Percentiles rank a stretch among this genome's conserved stretches.
Evolutionary conservation across 2,797 vertebrate genomes (phyloP).

Genomic region (Psittacula echo): DNA sequence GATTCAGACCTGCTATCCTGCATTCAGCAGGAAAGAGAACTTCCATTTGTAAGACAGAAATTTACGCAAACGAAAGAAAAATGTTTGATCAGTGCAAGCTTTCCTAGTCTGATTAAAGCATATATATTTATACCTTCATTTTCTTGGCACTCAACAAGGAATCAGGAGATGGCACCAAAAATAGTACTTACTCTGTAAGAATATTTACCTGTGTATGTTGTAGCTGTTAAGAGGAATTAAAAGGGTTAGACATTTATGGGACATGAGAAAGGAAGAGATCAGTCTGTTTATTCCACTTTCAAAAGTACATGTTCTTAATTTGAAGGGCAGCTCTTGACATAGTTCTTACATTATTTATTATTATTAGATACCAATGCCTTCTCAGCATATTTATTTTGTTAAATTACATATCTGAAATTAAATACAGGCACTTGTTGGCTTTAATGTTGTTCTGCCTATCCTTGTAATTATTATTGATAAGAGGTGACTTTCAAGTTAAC

Average conservation of each 20-base stretch:
- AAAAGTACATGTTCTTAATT: slow-evolving; percentile 27
- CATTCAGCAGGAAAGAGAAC: background rate
- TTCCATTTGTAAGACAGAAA: background rate
- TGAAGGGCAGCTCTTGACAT: slow-evolving; percentile 1
- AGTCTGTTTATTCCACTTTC: slow-evolving; percentile 45
- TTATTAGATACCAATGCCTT: slow-evolving; percentile 1
- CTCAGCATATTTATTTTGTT: slow-evolving; percentile 43
- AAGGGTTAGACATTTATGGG: background rate
- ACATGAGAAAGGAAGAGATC: slow-evolving; percentile 14
- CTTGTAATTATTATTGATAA: slow-evolving; percentile 26
- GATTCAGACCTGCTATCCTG: background rate
- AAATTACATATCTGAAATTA: slow-evolving; percentile 48
- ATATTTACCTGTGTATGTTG: background rate
- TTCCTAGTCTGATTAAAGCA: background rate
- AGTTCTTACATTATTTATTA: slow-evolving; percentile 49
- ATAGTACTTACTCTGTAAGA: background rate
- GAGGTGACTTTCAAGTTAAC: slow-evolving; percentile 46
- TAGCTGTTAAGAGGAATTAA: background rate
- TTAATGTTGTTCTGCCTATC: slow-evolving; percentile 33
- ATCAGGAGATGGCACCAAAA: background rate
- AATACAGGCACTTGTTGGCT: background rate
- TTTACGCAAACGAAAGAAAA: background rate
- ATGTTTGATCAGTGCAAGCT: background rate
- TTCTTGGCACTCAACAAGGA: background rate
- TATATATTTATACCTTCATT: background rate